These are phyloP conservation scores for Heliconius ethilla DNA, from an alignment of 2,888 invertebrate genomes.

Conservation along the genomic window DNA sequence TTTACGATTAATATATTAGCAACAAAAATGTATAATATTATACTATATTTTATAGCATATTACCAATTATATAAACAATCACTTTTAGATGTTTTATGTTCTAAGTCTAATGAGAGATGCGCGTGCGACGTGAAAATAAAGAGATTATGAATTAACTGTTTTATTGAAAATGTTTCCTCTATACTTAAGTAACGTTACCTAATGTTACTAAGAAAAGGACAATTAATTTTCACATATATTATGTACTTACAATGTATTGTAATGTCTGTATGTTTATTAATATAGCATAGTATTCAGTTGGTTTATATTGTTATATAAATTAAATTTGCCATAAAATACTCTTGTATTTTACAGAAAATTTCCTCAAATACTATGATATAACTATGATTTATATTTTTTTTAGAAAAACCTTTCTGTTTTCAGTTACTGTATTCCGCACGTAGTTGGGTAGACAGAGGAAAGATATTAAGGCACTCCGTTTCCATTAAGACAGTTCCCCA, in stretches of 20 bases:
- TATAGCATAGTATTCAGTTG: no score
- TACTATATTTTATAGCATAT: not conserved
- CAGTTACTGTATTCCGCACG: no score
- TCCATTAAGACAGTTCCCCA: no score
- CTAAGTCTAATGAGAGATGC: slow-evolving; percentile 34
- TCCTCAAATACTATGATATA: no score
- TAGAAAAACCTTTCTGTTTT: no score
- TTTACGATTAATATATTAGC: not conserved
- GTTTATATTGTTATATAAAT: no score
- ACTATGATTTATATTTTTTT: no score
- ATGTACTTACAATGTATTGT: not conserved
- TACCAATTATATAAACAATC: not conserved
- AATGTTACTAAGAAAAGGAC: not conserved
- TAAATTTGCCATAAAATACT: no score
- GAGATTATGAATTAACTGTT: slow-evolving; percentile 31
- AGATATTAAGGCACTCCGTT: no score
- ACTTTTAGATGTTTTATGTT: not conserved
- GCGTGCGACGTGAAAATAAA: slow-evolving; percentile 38
- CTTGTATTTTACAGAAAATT: no score
- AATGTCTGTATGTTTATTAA: not conserved
- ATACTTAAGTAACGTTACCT: slow-evolving; percentile 15
- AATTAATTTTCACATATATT: slow-evolving; percentile 1
- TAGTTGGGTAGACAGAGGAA: no score
- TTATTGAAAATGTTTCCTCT: slow-evolving; percentile 33
- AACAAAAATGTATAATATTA: slow-evolving; percentile 3